These are phyloP conservation scores for Aleiodes leptofemur DNA, from an alignment of 2,888 invertebrate species.

Conservation along the genomic window DNA sequence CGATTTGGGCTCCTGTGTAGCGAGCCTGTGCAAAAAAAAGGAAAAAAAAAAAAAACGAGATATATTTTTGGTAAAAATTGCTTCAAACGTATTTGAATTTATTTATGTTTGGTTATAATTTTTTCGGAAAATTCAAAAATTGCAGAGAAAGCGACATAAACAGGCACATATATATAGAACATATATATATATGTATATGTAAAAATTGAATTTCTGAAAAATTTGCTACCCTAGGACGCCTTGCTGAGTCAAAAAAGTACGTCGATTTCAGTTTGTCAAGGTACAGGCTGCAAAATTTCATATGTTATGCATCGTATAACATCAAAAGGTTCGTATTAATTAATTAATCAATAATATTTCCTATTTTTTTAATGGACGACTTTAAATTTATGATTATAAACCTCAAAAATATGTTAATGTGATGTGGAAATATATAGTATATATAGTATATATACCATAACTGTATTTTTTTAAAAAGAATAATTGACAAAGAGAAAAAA, in stretches of 20 bases:
- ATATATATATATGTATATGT: too few species aligned
- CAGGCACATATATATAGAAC: too few species aligned
- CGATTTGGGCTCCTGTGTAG: constrained; percentile 42
- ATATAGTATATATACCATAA: too few species aligned
- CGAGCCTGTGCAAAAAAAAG: constrained; percentile 4
- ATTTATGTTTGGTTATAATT: constrained; percentile 8
- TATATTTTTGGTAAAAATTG: constrained; percentile 40
- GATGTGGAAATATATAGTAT: too few species aligned
- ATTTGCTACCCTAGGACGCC: constrained; percentile 4
- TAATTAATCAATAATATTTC: neutral
- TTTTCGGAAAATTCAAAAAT: neutral
- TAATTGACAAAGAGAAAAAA: too few species aligned
- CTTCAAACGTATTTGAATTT: constrained; percentile 26
- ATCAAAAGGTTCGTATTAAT: constrained; percentile 10
- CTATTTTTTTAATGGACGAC: neutral
- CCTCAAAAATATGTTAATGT: too few species aligned
- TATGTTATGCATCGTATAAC: constrained; percentile 20
- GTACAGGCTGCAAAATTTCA: constrained; percentile 7
- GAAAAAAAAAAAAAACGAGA: constrained; percentile 38
- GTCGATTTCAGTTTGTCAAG: constrained; percentile 26
- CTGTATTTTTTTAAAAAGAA: too few species aligned
- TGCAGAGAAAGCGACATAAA: too few species aligned
- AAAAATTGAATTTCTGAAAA: too few species aligned
- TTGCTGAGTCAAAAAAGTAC: constrained; percentile 18
- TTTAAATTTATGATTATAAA: too few species aligned